Evolutionary conservation across 2,888 invertebrate genomes (phyloP).

Genomic region (Drosophila colorata): DNA sequence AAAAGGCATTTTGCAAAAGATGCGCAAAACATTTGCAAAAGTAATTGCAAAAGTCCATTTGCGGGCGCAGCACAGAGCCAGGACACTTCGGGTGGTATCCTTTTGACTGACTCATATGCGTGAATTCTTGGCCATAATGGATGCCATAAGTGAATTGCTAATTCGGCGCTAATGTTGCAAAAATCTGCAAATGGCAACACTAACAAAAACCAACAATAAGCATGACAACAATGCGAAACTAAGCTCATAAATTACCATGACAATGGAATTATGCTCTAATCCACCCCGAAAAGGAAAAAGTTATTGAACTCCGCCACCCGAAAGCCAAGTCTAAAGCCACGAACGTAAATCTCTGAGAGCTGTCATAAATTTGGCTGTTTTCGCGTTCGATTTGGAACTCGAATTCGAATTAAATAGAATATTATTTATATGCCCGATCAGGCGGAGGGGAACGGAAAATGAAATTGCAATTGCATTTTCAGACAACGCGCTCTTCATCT

Average conservation of each 20-base stretch:
- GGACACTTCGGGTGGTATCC: not conserved
- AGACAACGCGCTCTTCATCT: not conserved
- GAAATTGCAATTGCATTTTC: slow-evolving; percentile 54
- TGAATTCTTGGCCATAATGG: slow-evolving; percentile 63
- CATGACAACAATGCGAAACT: slow-evolving; percentile 67
- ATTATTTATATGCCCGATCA: slow-evolving; percentile 60
- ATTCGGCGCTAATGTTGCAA: slow-evolving; percentile 70
- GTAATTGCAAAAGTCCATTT: slow-evolving; percentile 69
- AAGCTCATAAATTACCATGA: slow-evolving; percentile 80
- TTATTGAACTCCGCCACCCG: slow-evolving; percentile 63
- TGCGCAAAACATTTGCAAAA: slow-evolving; percentile 42
- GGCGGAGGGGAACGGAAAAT: slow-evolving; percentile 34
- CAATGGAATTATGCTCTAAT: slow-evolving; percentile 74
- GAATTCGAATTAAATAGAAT: slow-evolving; percentile 60
- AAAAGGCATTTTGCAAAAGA: slow-evolving; percentile 45
- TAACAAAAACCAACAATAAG: slow-evolving; percentile 7
- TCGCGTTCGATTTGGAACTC: slow-evolving; percentile 57
- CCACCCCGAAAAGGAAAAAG: slow-evolving; percentile 60
- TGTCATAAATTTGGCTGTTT: slow-evolving; percentile 71
- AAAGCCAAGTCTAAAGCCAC: slow-evolving; percentile 23
- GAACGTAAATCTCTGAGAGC: slow-evolving; percentile 71
- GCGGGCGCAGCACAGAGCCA: not conserved
- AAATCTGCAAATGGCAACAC: slow-evolving; percentile 37
- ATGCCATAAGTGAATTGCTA: slow-evolving; percentile 69
- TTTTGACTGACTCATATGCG: slow-evolving; percentile 57